These are phyloP conservation scores for Nemotelus nigrinus DNA, from an alignment of 2,888 invertebrate genomes.

Conservation along the genomic window DNA sequence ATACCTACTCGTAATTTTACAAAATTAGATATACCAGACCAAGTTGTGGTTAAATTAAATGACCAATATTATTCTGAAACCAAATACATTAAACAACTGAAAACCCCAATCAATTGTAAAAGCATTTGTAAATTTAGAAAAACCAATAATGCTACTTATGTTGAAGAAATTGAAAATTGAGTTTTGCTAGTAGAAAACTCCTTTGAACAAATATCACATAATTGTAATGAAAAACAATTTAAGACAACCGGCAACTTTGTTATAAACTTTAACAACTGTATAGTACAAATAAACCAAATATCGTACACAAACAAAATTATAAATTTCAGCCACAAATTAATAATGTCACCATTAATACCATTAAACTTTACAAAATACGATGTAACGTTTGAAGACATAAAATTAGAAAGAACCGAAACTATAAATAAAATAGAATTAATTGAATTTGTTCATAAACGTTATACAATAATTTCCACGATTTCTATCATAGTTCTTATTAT, in stretches of 20 bases:
- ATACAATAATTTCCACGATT: background rate
- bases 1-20: slow-evolving; percentile 1
- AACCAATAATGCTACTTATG: background rate
- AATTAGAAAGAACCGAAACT: background rate
- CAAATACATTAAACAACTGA: background rate
- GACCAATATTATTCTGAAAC: slow-evolving; percentile 2
- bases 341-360: background rate
- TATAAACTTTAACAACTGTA: background rate
- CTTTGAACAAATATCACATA: background rate
- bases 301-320: too few species aligned
- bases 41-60: background rate
- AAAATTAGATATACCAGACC: background rate
- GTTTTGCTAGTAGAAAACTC: too few species aligned
- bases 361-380: background rate
- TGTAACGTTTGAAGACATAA: background rate
- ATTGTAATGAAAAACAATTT: background rate
- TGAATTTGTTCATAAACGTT: background rate
- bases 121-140: too few species aligned
- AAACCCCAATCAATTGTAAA: background rate
- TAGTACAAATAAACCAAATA: background rate
- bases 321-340: background rate
- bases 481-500: too few species aligned
- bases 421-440: background rate
- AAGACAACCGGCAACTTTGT: background rate
- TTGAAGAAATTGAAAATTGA: background rate